A percentile compares a stretch with the other conserved stretches of the same genome.
These are phyloP conservation scores for Pteronotus mesoamericanus DNA, from an alignment of 2,797 vertebrate species.

Conservation along the genomic window DNA sequence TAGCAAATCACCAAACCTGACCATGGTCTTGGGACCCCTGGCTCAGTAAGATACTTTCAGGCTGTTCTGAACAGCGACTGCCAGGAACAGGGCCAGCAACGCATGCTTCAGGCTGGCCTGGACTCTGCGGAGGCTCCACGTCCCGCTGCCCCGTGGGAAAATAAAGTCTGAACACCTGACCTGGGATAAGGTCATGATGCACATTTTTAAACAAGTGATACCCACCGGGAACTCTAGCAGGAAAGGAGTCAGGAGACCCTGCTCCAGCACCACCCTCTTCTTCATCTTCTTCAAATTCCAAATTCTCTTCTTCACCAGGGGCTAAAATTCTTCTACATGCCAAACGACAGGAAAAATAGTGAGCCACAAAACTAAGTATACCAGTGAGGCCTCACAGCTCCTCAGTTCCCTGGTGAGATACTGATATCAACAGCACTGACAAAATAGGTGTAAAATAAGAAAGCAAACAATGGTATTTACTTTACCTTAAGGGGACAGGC, in stretches of 20 bases:
- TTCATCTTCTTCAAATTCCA: constrained; percentile 96
- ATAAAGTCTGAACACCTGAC: background rate
- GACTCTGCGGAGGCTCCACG: background rate
- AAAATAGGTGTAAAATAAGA: background rate
- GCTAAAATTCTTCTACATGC: constrained; percentile 93
- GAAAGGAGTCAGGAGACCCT: constrained; percentile 88
- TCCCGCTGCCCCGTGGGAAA: background rate
- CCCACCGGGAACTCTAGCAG: constrained; percentile 91
- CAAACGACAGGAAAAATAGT: background rate
- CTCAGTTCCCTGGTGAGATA: background rate
- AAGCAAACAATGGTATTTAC: background rate
- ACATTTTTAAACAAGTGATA: background rate
- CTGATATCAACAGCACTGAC: background rate
- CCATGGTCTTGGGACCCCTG: background rate
- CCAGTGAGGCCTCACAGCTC: background rate
- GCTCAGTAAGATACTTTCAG: background rate
- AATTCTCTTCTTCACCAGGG: constrained; percentile 97
- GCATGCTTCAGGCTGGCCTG: background rate
- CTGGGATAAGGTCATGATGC: background rate
- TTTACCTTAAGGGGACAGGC: constrained; percentile 95
- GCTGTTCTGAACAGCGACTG: too few relatives aligned
- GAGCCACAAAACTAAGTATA: background rate
- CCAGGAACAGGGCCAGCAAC: too few relatives aligned
- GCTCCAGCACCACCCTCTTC: constrained; percentile 90
- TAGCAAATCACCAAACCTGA: background rate